Conservation (phyloP, 2,888 invertebrate species). For the Erynnis tages region DNA sequence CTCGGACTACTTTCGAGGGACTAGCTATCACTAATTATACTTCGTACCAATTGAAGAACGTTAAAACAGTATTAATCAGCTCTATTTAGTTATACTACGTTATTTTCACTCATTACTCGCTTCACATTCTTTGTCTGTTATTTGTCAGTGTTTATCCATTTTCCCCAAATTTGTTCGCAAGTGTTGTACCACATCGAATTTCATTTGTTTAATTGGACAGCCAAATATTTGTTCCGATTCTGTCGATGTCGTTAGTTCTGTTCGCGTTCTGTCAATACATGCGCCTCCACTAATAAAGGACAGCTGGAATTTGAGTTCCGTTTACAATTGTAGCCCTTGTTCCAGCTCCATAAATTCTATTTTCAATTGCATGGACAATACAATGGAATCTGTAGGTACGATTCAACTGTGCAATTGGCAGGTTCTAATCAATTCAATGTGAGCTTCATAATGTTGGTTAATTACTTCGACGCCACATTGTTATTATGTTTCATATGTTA, state of each 20-base stretch:
- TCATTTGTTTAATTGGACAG: constrained; percentile 71
- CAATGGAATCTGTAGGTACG: constrained; percentile 22
- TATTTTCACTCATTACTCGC: too few relatives aligned
- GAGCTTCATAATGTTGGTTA: constrained; percentile 17
- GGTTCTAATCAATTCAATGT: constrained; percentile 35
- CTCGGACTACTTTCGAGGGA: too few relatives aligned
- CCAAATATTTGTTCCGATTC: constrained; percentile 69
- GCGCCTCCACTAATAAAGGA: constrained; percentile 63
- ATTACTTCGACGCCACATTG: constrained; percentile 18
- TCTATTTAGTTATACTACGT: too few relatives aligned
- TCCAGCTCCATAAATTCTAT: constrained; percentile 15
- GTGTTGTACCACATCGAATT: constrained; percentile 53
- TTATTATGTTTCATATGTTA: constrained; percentile 7
- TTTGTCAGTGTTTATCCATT: constrained; percentile 33
- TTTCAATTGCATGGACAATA: constrained; percentile 11
- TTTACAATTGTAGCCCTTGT: constrained; percentile 26
- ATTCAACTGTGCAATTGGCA: constrained; percentile 34
- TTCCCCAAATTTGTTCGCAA: constrained; percentile 42
- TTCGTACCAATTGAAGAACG: too few relatives aligned
- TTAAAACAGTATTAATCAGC: too few relatives aligned
- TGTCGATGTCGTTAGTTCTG: constrained; percentile 65
- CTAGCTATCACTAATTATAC: too few relatives aligned
- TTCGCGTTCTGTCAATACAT: constrained; percentile 70
- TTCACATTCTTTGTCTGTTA: too few relatives aligned
- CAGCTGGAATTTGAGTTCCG: constrained; percentile 32